phyloP scores from a whole-genome alignment of 2,888 invertebrate species.

The Hylaea fasciaria region DNA sequence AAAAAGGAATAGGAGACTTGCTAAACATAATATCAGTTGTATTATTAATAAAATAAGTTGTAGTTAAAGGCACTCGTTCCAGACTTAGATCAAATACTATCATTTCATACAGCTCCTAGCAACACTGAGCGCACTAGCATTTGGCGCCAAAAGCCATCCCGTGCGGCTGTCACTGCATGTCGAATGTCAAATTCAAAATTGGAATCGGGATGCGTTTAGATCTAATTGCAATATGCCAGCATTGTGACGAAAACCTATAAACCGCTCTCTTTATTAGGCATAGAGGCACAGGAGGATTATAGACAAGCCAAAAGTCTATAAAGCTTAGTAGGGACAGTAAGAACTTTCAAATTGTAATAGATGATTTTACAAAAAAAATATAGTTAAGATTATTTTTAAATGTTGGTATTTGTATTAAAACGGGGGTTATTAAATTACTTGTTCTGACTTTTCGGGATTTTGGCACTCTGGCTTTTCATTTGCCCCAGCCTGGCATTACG shows the following conservation, averaged over 20 bases:
- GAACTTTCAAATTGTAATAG: too few relatives aligned
- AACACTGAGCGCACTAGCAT: neutral
- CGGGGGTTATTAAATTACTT: too few relatives aligned
- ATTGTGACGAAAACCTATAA: slow-evolving; percentile 2
- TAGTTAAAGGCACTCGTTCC: neutral
- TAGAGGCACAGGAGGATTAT: neutral
- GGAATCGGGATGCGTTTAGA: slow-evolving; percentile 32
- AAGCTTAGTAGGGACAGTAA: neutral
- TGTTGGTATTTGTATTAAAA: too few relatives aligned
- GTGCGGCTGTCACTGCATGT: slow-evolving; percentile 35
- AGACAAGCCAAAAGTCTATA: neutral
- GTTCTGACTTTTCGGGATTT: too few relatives aligned
- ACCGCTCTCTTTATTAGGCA: neutral
- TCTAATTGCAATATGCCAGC: slow-evolving; percentile 29
- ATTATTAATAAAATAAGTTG: too few relatives aligned
- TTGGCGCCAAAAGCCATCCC: slow-evolving; percentile 9
- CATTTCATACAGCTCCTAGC: neutral
- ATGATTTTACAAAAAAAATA: too few relatives aligned
- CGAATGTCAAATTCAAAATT: slow-evolving; percentile 30
- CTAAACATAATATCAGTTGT: too few relatives aligned
- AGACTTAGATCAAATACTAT: neutral
- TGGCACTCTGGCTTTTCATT: too few relatives aligned
- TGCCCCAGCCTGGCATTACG: too few relatives aligned
- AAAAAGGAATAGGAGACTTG: too few relatives aligned
- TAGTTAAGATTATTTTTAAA: too few relatives aligned